A percentile compares a stretch with the other conserved stretches of the same genome.
Conservation (phyloP, 2,888 invertebrate genomes). For the Caenorhabditis zanzibari region DNA sequence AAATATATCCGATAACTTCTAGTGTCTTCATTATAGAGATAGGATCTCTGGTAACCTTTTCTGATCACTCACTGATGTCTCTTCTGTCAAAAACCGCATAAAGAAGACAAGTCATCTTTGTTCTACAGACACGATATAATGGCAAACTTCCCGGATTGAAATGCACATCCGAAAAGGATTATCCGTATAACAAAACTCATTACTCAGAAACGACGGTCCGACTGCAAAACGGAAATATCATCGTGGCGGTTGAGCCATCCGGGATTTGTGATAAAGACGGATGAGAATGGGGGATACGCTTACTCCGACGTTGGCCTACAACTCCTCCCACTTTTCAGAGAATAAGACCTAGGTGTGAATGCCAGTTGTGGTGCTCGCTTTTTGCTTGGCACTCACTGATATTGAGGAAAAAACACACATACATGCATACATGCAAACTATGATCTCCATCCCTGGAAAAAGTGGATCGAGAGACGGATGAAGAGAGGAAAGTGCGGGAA, state of each 20-base stretch:
- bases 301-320: not conserved
- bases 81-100: not conserved
- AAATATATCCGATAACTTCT: not conserved
- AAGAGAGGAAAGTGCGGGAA: constrained; percentile 1
- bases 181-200: constrained; percentile 6
- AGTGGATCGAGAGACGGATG: constrained; percentile 4
- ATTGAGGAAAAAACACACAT: constrained; percentile 27
- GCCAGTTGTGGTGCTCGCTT: not conserved
- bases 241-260: constrained; percentile 2
- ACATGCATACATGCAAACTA: constrained; percentile 36
- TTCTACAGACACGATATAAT: not conserved
- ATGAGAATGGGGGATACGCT: constrained; percentile 1
- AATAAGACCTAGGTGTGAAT: constrained; percentile 23
- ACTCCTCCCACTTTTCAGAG: not conserved
- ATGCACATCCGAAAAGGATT: not conserved
- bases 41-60: not conserved
- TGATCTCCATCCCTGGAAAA: constrained; percentile 31
- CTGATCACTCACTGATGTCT: not conserved
- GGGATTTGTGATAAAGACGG: constrained; percentile 20
- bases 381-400: constrained; percentile 28
- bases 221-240: not conserved
- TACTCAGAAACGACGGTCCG: constrained; percentile 1
- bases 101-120: not conserved
- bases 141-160: no score
- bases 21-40: not conserved